These are phyloP conservation scores for Drepana falcataria DNA, from an alignment of 2,888 invertebrate species.

Conservation along the genomic window DNA sequence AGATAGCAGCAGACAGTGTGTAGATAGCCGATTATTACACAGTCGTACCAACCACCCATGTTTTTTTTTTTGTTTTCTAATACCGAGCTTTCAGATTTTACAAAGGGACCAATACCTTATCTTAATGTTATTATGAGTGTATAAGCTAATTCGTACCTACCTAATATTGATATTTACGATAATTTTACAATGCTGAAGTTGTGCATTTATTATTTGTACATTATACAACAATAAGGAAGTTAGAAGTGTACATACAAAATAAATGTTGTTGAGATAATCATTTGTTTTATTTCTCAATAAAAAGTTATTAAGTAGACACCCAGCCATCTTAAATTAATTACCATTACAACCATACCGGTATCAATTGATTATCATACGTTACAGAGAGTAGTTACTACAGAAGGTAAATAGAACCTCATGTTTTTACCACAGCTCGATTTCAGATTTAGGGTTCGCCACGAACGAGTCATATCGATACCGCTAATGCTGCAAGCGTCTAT, in stretches of 20 bases:
- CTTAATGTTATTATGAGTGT: slow-evolving; percentile 39
- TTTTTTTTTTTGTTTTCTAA: slow-evolving; percentile 2
- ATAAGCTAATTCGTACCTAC: slow-evolving; percentile 39
- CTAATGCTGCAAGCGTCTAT: too few relatives aligned
- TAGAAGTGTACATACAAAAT: slow-evolving; percentile 73
- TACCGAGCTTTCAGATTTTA: slow-evolving; percentile 41
- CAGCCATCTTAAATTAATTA: not conserved
- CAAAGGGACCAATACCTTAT: slow-evolving; percentile 64
- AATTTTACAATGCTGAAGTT: slow-evolving; percentile 75
- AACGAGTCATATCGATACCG: too few relatives aligned
- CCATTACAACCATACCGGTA: too few relatives aligned
- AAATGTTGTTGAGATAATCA: slow-evolving; percentile 65
- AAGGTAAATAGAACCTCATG: too few relatives aligned
- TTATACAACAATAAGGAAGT: slow-evolving; percentile 64
- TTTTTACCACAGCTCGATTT: too few relatives aligned
- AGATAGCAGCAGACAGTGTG: too few relatives aligned
- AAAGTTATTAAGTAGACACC: not conserved
- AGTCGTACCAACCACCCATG: not conserved
- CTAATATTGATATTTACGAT: slow-evolving; percentile 36
- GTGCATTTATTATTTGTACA: slow-evolving; percentile 78
- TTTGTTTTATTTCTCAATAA: slow-evolving; percentile 6
- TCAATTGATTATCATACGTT: too few relatives aligned
- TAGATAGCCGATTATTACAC: too few relatives aligned
- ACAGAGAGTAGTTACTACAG: too few relatives aligned
- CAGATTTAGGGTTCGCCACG: too few relatives aligned